A percentile compares a stretch with the other conserved stretches of the same genome.
phyloP scores from a whole-genome alignment of 1,140 invertebrate genomes.

The Geopemphigus sp. region DNA sequence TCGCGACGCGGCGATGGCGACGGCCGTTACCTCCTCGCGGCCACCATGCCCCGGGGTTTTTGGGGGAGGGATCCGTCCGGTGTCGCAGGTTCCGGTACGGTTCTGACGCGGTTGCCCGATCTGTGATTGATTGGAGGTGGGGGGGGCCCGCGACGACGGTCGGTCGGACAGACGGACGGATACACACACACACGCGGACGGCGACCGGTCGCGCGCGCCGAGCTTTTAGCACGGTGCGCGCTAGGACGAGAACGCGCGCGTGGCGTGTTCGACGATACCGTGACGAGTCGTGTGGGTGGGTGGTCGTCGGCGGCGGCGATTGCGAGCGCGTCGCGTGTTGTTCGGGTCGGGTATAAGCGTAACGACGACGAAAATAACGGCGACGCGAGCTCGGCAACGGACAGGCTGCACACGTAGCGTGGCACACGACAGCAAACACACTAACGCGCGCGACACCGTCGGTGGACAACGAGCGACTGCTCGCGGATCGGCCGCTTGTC shows the following conservation, averaged over 20 bases:
- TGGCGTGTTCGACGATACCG: not conserved
- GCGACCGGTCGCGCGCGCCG: not conserved
- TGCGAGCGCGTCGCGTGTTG: not conserved
- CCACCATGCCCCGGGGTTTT: not conserved
- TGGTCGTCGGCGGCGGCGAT: too few species aligned
- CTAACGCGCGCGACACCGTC: conserved; percentile 11
- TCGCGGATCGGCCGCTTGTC: conserved; percentile 30
- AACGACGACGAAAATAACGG: too few species aligned
- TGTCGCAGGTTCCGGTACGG: not conserved
- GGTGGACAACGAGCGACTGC: conserved; percentile 36
- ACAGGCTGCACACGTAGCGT: too few species aligned
- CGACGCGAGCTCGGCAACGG: too few species aligned
- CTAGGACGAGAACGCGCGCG: too few species aligned
- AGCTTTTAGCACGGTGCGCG: too few species aligned
- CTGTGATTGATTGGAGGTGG: too few species aligned
- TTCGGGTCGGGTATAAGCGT: too few species aligned
- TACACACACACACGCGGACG: not conserved
- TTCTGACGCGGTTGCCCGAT: too few species aligned
- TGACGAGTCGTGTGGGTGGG: not conserved
- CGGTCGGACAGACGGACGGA: too few species aligned
- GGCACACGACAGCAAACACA: not conserved
- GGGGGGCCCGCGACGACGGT: too few species aligned
- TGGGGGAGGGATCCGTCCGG: not conserved
- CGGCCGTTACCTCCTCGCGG: conserved; percentile 19
- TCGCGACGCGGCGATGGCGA: not conserved